Evolutionary conservation across 2,888 invertebrate species (phyloP).

Genomic region (Drosophila rellima): DNA sequence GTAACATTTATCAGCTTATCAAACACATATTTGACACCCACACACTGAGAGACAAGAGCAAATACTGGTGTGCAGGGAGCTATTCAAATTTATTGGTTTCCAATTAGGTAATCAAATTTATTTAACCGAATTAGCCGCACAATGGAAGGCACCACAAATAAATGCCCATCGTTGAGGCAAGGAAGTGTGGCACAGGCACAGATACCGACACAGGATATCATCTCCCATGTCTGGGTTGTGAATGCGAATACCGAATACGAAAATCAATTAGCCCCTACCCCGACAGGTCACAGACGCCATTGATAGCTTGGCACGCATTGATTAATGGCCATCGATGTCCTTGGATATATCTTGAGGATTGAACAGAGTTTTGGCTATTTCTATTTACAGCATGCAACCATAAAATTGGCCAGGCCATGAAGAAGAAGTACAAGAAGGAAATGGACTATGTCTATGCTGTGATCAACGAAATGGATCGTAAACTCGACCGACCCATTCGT

Average conservation of each 20-base stretch:
- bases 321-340: conserved; percentile 67
- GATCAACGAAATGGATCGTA: conserved; percentile 96
- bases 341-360: conserved; percentile 26
- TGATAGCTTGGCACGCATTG: conserved; percentile 53
- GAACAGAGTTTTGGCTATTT: conserved; percentile 48
- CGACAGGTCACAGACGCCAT: conserved; percentile 14
- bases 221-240: conserved; percentile 32
- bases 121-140: conserved; percentile 65
- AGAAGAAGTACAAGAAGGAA: conserved; percentile 95
- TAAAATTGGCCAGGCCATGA: conserved; percentile 94
- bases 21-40: conserved; percentile 35
- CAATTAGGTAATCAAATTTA: conserved; percentile 78
- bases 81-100: conserved; percentile 75
- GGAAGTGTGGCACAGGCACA: conserved; percentile 3
- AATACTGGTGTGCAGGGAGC: conserved; percentile 46
- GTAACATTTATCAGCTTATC: conserved; percentile 42
- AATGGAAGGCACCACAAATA: conserved; percentile 56
- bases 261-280: conserved; percentile 61
- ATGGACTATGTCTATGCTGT: conserved; percentile 97
- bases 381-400: conserved; percentile 88
- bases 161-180: conserved; percentile 39
- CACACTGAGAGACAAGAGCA: conserved; percentile 26
- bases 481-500: conserved; percentile 94
- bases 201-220: conserved; percentile 41
- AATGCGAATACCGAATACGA: conserved; percentile 38